Evolutionary conservation across 2,113 vertebrate genomes (phyloP), one percentile per base, ranked within the genome.

Genomic region (Nerophis lumbriciformis): DNA sequence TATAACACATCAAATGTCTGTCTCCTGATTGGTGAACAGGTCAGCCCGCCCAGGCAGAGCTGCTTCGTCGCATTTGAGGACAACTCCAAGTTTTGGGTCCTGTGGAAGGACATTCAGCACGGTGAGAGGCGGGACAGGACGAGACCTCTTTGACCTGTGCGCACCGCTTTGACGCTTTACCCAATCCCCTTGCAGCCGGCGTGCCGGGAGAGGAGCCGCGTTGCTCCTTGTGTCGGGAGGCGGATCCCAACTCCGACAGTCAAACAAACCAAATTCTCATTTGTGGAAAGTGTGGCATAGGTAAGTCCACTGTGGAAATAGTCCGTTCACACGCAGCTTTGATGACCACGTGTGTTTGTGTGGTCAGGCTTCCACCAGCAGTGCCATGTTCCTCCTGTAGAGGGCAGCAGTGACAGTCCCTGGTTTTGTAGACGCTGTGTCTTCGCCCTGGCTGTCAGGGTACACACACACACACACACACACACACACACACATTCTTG

Each of bases 361-460:
- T 47, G 13, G 1, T 60, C 80, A 98, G 96, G 95, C 52, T 98
- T 95, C 79, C 96, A 98, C 85, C 96, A 98, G 87, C 94, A 94
- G 83, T 98, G 96, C 72, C 96, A 98, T 56, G 63, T 94, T 68
- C 96, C 96, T 5, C 87, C 86, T 48, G 94, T 95, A 14, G 92
- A 91, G 45, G 85, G 88, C 3, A 55, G 76, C 0, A 85, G 82
- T 60, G 61, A 82, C 48, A 75, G 91, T 0, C 93, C 94, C 0
- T 98, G 96, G 96, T 98, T 97, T 85, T 98, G 96, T 77, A 88
- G 96, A 53, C 93, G 94, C n/a, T 98, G 96, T 72, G 95, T 98
- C 64, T 98, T 98, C 2, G 95, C 94, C 7, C 80, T 98, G 67
- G 90, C 90, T 53, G 90, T 90, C 61, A 71, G 88, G 83, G 88